Conservation (phyloP, 1,140 invertebrate genomes). For the Daktulosphaira vitifoliae region DNA sequence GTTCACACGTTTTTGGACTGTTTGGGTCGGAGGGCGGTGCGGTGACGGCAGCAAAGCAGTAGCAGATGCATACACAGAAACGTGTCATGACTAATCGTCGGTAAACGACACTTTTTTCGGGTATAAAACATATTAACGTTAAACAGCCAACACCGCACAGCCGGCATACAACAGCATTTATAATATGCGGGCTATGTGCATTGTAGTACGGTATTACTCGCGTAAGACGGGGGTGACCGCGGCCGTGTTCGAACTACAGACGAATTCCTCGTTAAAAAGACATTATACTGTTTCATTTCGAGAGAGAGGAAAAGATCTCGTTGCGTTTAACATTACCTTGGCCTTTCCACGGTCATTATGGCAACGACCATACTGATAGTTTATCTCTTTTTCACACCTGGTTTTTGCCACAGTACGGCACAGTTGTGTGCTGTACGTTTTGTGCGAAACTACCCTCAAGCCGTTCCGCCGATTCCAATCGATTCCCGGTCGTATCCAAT, state of each 20-base stretch:
- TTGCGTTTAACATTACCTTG: neutral
- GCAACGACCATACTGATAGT: neutral
- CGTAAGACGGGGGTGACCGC: neutral
- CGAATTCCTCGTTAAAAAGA: slow-evolving; percentile 29
- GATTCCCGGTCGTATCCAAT: neutral
- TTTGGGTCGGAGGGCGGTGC: neutral
- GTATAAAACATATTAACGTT: neutral
- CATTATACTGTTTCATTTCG: neutral
- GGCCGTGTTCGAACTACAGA: neutral
- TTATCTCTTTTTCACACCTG: neutral
- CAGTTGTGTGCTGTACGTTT: neutral
- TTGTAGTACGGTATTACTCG: neutral
- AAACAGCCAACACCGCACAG: neutral
- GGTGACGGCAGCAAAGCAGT: neutral
- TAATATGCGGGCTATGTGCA: neutral
- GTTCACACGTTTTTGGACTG: neutral
- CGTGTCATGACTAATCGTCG: slow-evolving; percentile 17
- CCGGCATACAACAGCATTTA: neutral
- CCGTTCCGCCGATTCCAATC: slow-evolving; percentile 9
- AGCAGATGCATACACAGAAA: neutral
- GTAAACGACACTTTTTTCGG: neutral
- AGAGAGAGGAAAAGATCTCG: neutral
- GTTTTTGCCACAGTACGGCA: neutral
- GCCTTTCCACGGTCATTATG: slow-evolving; percentile 7
- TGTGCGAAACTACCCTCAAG: neutral